Evolutionary conservation across 1,140 invertebrate species (phyloP), one percentile per base, ranked within the genome.

Genomic region (Ceratina australensis): DNA sequence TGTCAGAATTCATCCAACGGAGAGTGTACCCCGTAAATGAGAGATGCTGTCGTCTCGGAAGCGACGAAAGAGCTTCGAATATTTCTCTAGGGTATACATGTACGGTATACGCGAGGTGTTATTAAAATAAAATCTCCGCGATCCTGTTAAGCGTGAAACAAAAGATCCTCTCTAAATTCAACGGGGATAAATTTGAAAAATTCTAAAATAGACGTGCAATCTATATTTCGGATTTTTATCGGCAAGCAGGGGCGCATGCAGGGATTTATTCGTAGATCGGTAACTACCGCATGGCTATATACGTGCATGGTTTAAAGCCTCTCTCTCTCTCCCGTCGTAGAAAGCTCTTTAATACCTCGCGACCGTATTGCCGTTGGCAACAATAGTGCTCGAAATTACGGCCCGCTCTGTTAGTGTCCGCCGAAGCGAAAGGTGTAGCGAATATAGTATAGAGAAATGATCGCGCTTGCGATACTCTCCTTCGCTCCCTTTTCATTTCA

Each of bases 331-430:
- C 16, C 4, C 52, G 7, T n/a, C n/a, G 52, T 15, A 22, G 16
- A 47, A 57, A 72, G 49, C 59, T 26, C 42, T 64, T 64, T 76
- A 71, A 69, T 71, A 56, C 57, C 56, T n/a, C 12, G 61, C 20
- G 72, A 20, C 20, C 28, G 20, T 69, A 42, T 15, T 49, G 57
- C 26, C 57, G 28, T 50, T 50, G 66, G 20, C 26, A 61, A 61
- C 57, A 76, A 71, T 76, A 47, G 56, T 42, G 33, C 47, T 61
- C 18, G 57, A 67, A 69, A 52, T 71, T 68, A 71, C 52, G 20
- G 33, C 20, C 47, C 13, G 5, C 24, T 22, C 64, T 67, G 42
- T 33, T 60, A 68, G 47, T 71, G 66, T 52, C 26, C 20, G 47
- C 24, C 66, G 47, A 61, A 60, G 74, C 65, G 28, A 60, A 76